Base-by-base conservation (phyloP, 2,113 vertebrate genomes). In the Hiodon tergisus region DNA sequence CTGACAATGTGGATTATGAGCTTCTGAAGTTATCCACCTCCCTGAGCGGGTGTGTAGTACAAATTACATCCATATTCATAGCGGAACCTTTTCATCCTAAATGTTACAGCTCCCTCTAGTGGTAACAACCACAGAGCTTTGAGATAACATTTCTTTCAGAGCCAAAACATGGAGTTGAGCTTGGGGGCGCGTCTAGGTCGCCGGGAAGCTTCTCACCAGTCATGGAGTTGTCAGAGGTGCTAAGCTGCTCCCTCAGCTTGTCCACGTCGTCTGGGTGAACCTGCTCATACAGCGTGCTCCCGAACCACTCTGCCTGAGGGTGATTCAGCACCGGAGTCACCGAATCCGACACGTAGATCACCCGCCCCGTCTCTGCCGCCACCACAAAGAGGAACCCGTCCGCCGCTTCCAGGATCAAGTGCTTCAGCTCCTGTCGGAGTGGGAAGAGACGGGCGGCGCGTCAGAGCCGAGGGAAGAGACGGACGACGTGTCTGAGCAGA, bases 361-460 rank as follows among this genome's bases (percentile, higher is more conserved):
- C 96, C 0, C 97, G 89, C 0, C 97, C 97, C 0, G 96, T 98
- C 88, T 99, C 97, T 0, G 96, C 94, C 0, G 95, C 95, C 59
- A 98, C 97, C n/a, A 99, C 97, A 59, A 99, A 99, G 85, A 99
- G 92, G 83, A 99, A 99, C 13, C 97, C 97, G 3, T 99, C 97
- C 0, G 97, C 97, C 0, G 97, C 97, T 86, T 99, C 97, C 69
- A 99, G 88, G 81, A 98, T 99, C 76, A 99, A 90, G 82, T 99
- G 97, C 68, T 99, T 99, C 83, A 99, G 89, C 50, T 99, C 97
- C 97, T 99, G 81, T 67, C 31, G 72, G 74, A 31, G 31, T 31
- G 31, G 31, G 31, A 31, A 76, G 4, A 82, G 67, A 83, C 69
- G 81, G 55, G 1, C 54, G 51, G 55, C 57, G 54, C 6, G 81